Evolutionary conservation across 2,113 vertebrate genomes (phyloP).

Genomic region (Gymnocephalus cernua): DNA sequence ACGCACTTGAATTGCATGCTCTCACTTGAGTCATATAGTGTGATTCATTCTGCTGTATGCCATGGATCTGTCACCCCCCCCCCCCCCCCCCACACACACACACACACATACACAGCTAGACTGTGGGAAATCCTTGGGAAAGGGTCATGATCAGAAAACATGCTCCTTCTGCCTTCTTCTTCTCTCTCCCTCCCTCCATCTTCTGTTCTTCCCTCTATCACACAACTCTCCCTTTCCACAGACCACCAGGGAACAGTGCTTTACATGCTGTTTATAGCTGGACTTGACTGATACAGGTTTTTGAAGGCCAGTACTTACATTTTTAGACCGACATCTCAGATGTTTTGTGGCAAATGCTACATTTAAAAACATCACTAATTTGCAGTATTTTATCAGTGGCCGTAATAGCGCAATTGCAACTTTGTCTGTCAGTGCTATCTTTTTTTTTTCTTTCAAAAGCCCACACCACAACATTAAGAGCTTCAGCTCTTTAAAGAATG

Average conservation of each 20-base stretch:
- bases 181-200: constrained; percentile 34
- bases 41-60: constrained; percentile 43
- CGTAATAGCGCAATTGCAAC: not conserved
- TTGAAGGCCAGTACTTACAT: not conserved
- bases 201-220: constrained; percentile 42
- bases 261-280: constrained; percentile 31
- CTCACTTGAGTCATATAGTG: not conserved
- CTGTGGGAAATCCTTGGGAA: constrained; percentile 79
- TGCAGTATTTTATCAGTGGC: not conserved
- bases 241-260: constrained; percentile 49
- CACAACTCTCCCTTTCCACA: constrained; percentile 56
- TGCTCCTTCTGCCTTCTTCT: constrained; percentile 35
- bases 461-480: not conserved
- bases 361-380: not conserved
- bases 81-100: no score
- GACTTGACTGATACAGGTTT: constrained; percentile 13
- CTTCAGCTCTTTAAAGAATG: not conserved
- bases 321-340: not conserved
- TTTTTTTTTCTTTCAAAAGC: not conserved
- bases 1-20: not conserved
- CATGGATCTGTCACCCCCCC: constrained; percentile 7
- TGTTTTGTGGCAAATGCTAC: not conserved
- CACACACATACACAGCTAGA: constrained; percentile 33
- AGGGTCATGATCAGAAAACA: constrained; percentile 71
- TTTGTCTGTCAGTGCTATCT: not conserved